These are phyloP conservation scores for Saimiri boliviensis DNA, from an alignment of 2,113 vertebrate genomes.

Conservation along the genomic window DNA sequence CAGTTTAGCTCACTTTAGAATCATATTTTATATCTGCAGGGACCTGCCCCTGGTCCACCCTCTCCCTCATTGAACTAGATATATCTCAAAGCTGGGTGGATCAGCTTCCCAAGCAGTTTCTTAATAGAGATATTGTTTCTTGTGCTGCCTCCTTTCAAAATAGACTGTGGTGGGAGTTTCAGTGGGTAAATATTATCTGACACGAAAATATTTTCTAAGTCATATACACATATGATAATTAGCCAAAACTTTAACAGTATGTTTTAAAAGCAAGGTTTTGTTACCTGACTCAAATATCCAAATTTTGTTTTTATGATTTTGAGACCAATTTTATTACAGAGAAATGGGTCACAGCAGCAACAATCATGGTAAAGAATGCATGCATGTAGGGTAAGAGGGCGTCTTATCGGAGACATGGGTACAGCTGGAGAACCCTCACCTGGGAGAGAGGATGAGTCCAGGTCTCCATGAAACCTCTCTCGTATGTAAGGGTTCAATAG, in stretches of 20 bases:
- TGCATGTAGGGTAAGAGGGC: neutral
- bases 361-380: neutral
- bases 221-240: neutral
- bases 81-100: constrained; percentile 63
- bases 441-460: neutral
- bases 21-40: constrained; percentile 73
- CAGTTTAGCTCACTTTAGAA: constrained; percentile 68
- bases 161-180: neutral
- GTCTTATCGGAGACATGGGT: neutral
- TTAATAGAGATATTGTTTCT: constrained; percentile 1
- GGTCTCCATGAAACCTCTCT: neutral
- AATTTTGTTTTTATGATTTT: constrained; percentile 2
- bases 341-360: neutral
- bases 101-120: constrained; percentile 8
- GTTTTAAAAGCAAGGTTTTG: constrained; percentile 20
- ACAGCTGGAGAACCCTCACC: neutral
- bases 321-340: neutral
- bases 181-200: neutral
- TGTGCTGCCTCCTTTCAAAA: neutral
- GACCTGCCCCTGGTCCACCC: constrained; percentile 51
- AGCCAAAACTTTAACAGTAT: neutral
- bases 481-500: neutral
- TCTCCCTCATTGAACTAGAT: constrained; percentile 63
- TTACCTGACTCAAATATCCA: neutral
- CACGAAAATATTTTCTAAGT: neutral